phyloP scores from a whole-genome alignment of 2,888 invertebrate genomes.

The Harpagoxenus sublaevis region DNA sequence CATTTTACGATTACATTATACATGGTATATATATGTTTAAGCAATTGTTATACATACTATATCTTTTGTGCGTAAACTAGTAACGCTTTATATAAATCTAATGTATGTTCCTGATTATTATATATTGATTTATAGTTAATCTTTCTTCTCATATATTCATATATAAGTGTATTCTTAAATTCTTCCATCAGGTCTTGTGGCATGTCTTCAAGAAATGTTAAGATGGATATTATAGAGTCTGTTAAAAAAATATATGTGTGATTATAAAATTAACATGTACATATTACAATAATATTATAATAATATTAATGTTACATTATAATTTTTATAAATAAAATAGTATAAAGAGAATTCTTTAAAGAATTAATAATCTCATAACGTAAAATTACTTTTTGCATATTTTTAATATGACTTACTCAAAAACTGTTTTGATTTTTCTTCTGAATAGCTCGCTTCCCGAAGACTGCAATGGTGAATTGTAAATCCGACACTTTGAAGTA shows the following conservation, averaged over 20 bases:
- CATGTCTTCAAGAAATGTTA: neutral
- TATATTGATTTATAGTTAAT: neutral
- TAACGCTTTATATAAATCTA: neutral
- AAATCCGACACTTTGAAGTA: no score
- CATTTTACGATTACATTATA: no score
- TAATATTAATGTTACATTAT: neutral
- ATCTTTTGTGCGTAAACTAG: neutral
- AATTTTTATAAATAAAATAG: neutral
- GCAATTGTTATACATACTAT: neutral
- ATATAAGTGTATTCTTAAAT: neutral
- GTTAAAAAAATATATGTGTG: neutral
- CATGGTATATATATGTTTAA: no score
- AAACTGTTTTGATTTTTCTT: neutral
- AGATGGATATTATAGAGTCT: neutral
- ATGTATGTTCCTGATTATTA: neutral
- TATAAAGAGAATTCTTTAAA: neutral
- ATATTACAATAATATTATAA: neutral
- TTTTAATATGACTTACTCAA: neutral
- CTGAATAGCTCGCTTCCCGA: neutral
- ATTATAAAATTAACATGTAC: no score
- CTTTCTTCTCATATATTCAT: neutral
- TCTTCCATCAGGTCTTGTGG: neutral
- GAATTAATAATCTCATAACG: neutral
- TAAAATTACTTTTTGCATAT: neutral
- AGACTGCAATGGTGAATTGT: neutral